Evolutionary conservation across 2,797 vertebrate species (phyloP).

Genomic region (Coccyzus lansbergi): DNA sequence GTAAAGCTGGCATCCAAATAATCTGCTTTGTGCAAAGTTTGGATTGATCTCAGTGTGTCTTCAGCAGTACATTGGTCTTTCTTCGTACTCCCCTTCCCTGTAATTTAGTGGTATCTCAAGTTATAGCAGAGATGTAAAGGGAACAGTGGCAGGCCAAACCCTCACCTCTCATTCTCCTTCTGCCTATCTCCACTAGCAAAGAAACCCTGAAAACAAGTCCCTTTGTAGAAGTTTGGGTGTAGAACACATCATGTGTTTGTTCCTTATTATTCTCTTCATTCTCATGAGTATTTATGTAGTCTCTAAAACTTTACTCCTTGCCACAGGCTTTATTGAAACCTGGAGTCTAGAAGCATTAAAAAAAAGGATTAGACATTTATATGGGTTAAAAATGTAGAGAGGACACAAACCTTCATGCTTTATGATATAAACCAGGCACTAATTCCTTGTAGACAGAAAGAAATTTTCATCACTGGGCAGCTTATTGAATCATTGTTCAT

Average conservation of each 20-base stretch:
- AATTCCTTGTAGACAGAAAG: conserved; percentile 42
- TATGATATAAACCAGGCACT: conserved; percentile 2
- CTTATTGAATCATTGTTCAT: conserved; percentile 24
- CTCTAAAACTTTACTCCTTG: background rate
- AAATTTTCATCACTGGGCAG: conserved; percentile 22
- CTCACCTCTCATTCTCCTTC: background rate
- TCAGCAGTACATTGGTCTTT: background rate
- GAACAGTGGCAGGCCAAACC: background rate
- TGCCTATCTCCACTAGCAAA: background rate
- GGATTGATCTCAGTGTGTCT: background rate
- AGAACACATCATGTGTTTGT: background rate
- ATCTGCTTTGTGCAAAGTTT: background rate
- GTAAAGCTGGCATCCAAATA: background rate
- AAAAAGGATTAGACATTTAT: background rate
- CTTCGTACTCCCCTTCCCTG: background rate
- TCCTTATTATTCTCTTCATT: background rate
- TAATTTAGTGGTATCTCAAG: background rate
- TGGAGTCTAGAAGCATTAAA: background rate
- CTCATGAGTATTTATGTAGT: background rate
- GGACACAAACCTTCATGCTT: conserved; percentile 23
- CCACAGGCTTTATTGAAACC: background rate
- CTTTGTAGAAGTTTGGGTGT: background rate
- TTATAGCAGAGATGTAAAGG: background rate
- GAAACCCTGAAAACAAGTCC: background rate
- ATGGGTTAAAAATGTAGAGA: conserved; percentile 28